Evolutionary conservation across 2,888 invertebrate species (phyloP), one percentile per base, ranked within the genome.

Genomic region (Leucozona laternaria): DNA sequence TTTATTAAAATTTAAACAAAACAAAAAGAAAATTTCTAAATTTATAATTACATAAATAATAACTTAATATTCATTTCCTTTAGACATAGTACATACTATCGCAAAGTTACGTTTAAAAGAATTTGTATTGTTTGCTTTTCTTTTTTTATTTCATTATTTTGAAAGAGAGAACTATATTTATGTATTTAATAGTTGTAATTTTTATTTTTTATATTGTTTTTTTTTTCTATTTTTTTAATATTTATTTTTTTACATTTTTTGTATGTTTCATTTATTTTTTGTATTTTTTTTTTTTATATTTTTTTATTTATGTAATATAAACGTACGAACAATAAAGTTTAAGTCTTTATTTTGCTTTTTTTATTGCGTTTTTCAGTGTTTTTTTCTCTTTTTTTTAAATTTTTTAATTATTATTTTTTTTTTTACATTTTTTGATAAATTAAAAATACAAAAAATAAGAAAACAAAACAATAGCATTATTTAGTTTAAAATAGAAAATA

Each of bases 331-430:
- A 89, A 88, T 89, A 89, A 88, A 89, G 88, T 91, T 90, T 91
- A 92, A 92, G 92, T 92, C 92, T 92, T 92, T 91, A 89, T 91
- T 91, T 92, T 92, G 91, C 91, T 91, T 91, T 91, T 91, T 90
- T 90, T 91, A 90, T 90, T 90, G 89, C 88, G 89, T 89, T 88
- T 83, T 73, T 89, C 88, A 85, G 87, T 78, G 72, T 84, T 82
- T 88, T 85, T 82, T 80, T 50, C 81, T 76, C 84, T 88, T 73
- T 77, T 87, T 77, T 87, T 53, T 17, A 2, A 10, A 43, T 70
- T 72, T 88, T 75, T 84, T 40, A 4, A 48, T 77, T 64, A 45
- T 79, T 79, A 80, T 77, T 68, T 70, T 73, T 58, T 70, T 55
- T 77, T 75, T 78, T 81, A 64, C 50, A 70, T 62, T 79, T 62